These are phyloP conservation scores for Leuciscus waleckii DNA, from an alignment of 2,797 vertebrate genomes.

Conservation along the genomic window DNA sequence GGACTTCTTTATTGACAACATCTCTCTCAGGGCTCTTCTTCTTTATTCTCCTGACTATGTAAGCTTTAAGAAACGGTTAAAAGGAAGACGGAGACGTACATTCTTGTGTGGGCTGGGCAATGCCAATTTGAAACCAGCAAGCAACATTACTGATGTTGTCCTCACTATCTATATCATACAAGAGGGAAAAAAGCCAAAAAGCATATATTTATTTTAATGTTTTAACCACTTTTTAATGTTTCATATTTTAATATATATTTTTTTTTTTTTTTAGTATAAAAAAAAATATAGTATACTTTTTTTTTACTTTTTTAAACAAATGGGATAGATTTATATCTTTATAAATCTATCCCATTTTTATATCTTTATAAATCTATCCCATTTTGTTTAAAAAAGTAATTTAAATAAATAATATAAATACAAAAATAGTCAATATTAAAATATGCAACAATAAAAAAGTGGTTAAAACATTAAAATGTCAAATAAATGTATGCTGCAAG, in stretches of 20 bases:
- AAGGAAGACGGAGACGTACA: not conserved
- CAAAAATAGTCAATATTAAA: not conserved
- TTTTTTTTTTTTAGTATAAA: no score
- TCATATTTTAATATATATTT: no score
- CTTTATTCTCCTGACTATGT: not conserved
- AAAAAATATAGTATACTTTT: no score
- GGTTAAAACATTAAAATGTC: not conserved
- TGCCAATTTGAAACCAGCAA: not conserved
- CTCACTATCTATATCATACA: not conserved
- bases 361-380: no score
- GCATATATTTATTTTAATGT: no score
- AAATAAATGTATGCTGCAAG: not conserved
- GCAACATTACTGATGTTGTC: not conserved
- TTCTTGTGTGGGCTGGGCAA: not conserved
- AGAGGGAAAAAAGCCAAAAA: not conserved
- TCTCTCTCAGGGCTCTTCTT: not conserved
- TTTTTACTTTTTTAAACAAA: no score
- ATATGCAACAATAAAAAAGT: not conserved
- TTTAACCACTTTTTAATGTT: no score
- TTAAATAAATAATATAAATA: not conserved
- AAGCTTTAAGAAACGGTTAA: not conserved
- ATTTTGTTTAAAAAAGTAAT: not conserved
- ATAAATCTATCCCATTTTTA: no score
- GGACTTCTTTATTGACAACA: conserved; percentile 23
- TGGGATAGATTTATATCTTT: no score